Conservation (phyloP, 2,113 vertebrate species). For the Halcyon senegalensis region DNA sequence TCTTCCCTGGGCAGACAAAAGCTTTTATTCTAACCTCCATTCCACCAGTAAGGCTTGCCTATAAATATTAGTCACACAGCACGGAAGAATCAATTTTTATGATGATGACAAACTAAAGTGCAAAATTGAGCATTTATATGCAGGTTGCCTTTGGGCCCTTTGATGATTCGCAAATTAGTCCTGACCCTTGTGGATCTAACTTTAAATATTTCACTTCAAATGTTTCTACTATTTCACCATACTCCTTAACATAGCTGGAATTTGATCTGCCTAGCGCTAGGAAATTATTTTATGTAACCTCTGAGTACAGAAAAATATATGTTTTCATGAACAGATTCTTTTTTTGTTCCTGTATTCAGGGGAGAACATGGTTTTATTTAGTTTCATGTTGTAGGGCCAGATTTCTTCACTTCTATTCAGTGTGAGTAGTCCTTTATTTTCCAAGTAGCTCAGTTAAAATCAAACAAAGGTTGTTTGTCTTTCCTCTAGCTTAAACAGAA, state of each 20-base stretch:
- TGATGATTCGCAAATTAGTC: slow-evolving; percentile 46
- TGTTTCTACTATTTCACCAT: slow-evolving; percentile 41
- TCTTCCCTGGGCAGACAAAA: slow-evolving; percentile 26
- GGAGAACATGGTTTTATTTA: background rate
- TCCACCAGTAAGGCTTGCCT: background rate
- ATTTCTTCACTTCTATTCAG: background rate
- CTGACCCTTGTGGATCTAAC: background rate
- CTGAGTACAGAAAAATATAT: background rate
- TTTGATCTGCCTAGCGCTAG: slow-evolving; percentile 1
- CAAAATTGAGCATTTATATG: slow-evolving; percentile 37
- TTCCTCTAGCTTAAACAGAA: background rate
- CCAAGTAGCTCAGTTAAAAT: background rate
- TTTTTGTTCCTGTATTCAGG: background rate
- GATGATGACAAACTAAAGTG: slow-evolving; percentile 46
- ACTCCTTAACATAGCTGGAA: slow-evolving; percentile 4
- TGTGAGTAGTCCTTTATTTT: background rate
- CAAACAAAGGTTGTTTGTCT: background rate
- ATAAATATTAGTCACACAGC: slow-evolving; percentile 40
- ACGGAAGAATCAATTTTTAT: slow-evolving; percentile 47
- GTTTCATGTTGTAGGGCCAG: background rate
- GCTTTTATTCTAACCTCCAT: background rate
- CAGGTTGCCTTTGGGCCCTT: slow-evolving; percentile 37
- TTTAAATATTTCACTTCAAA: slow-evolving; percentile 41
- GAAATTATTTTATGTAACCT: background rate
- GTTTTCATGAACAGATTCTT: background rate